Percentiles rank a stretch among this genome's conserved stretches.
Evolutionary conservation across 2,113 vertebrate species (phyloP).

Genomic region (Numida meleagris): DNA sequence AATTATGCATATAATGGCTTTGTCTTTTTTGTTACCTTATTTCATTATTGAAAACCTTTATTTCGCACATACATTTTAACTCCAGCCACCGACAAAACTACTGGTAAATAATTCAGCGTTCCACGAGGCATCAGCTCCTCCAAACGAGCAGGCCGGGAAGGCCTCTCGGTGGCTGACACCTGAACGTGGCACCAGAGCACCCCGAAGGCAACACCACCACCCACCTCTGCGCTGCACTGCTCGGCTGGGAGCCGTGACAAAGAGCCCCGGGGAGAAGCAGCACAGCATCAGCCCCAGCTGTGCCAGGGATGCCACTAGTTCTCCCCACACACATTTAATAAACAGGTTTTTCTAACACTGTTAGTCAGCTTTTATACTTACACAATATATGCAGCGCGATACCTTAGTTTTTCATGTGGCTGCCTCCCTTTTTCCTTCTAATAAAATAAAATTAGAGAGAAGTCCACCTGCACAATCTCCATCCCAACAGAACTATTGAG

Average conservation of each 20-base stretch:
- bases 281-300: neutral
- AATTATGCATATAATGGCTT: slow-evolving; percentile 36
- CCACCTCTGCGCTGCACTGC: neutral
- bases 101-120: slow-evolving; percentile 19
- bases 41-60: slow-evolving; percentile 50
- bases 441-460: neutral
- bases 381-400: neutral
- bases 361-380: slow-evolving; percentile 28
- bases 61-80: neutral
- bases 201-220: neutral
- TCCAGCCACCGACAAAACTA: neutral
- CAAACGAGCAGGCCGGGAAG: neutral
- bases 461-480: neutral
- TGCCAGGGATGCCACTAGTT: neutral
- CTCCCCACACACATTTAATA: neutral
- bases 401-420: neutral
- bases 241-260: neutral
- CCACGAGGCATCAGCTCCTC: neutral
- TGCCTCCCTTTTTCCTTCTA: neutral
- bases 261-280: neutral
- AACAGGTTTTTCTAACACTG: neutral
- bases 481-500: neutral
- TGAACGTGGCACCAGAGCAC: neutral
- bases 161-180: neutral
- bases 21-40: slow-evolving; percentile 25